These are phyloP conservation scores for Rhabdomys pumilio DNA, from an alignment of 2,797 vertebrate species.

Conservation along the genomic window DNA sequence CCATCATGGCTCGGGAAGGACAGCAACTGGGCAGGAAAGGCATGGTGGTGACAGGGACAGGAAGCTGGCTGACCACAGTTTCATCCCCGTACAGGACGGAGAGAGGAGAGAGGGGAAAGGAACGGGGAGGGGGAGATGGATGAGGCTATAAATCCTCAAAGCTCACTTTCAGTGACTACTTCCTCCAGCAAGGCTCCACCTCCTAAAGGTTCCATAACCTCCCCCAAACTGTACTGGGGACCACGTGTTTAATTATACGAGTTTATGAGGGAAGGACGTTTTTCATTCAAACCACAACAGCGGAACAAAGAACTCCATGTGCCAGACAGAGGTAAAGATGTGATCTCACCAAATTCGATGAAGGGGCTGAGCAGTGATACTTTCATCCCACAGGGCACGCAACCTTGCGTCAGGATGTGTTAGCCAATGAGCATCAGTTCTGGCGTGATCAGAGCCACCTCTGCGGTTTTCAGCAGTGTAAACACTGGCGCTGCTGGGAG, in stretches of 20 bases:
- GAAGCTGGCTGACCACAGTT: too few relatives aligned
- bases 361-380: neutral
- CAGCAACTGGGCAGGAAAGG: neutral
- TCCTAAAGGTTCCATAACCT: neutral
- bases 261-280: too few relatives aligned
- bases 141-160: neutral
- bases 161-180: neutral
- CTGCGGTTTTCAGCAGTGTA: neutral
- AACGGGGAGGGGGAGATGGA: too few relatives aligned
- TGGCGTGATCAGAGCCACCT: neutral
- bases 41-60: neutral
- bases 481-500: neutral
- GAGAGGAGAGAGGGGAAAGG: too few relatives aligned
- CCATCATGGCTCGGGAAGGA: neutral
- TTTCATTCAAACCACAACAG: neutral
- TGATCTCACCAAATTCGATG: neutral
- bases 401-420: rapidly evolving
- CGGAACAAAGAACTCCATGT: neutral
- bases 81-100: neutral
- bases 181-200: neutral
- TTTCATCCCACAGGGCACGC: neutral
- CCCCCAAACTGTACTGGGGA: neutral
- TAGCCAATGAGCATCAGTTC: neutral
- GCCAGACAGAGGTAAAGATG: neutral
- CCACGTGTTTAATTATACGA: neutral